phyloP scores from a whole-genome alignment of 1,140 invertebrate species.

The Yoshiicerus persimilis region DNA sequence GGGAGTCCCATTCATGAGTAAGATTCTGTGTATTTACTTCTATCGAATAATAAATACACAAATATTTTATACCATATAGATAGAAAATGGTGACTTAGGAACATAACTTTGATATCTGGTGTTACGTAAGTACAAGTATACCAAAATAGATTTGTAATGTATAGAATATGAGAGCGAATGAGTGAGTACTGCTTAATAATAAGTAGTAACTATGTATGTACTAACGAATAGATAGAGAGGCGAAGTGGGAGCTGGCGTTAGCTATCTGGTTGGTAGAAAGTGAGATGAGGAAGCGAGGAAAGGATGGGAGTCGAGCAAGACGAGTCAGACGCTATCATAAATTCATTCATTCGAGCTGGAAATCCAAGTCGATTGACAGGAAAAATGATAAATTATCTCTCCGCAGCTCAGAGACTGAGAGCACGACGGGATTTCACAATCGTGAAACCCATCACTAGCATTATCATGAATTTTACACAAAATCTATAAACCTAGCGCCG shows the following conservation, averaged over 20 bases:
- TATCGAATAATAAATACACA: background rate
- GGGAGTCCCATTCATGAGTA: background rate
- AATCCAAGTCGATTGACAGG: slow-evolving; percentile 46
- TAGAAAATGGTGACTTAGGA: no score
- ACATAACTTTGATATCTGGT: no score
- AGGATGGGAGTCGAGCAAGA: slow-evolving; percentile 3
- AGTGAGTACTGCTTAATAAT: background rate
- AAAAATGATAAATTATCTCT: slow-evolving; percentile 49
- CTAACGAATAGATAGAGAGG: background rate
- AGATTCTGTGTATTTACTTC: background rate
- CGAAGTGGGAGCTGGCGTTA: background rate
- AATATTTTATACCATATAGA: background rate
- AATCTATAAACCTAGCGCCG: slow-evolving; percentile 15
- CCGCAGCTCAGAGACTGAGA: slow-evolving; percentile 11
- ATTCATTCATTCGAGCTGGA: slow-evolving; percentile 34
- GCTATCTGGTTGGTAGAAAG: background rate
- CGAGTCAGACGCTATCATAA: slow-evolving; percentile 15
- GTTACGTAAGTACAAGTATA: background rate
- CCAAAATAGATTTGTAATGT: background rate
- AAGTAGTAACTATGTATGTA: background rate
- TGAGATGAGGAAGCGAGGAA: slow-evolving; percentile 4
- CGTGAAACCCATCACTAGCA: slow-evolving; percentile 44
- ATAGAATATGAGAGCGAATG: no score
- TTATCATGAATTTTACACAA: slow-evolving; percentile 46
- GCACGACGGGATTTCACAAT: slow-evolving; percentile 38